Conservation (phyloP, 2,113 vertebrate species). For the Ptilonorhynchus violaceus region DNA sequence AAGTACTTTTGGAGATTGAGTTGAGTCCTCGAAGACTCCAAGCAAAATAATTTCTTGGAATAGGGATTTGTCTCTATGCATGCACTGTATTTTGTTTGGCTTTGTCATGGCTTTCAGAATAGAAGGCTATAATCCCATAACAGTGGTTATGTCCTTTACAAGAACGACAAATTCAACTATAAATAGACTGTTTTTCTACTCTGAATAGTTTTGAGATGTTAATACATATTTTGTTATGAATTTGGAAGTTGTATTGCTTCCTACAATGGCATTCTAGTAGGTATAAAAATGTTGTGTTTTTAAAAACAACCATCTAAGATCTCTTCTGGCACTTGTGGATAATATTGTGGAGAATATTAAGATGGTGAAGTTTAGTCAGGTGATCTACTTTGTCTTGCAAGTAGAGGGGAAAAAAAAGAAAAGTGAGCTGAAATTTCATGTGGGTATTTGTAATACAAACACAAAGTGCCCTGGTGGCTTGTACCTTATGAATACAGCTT, state of each 20-base stretch:
- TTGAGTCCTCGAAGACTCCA: slow-evolving; percentile 48
- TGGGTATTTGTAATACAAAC: background rate
- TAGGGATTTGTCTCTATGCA: slow-evolving; percentile 4
- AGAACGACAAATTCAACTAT: slow-evolving; percentile 53
- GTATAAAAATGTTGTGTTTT: background rate
- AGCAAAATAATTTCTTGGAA: slow-evolving; percentile 65
- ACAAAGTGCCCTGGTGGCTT: background rate
- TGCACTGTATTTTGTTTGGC: slow-evolving; percentile 62
- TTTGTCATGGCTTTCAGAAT: slow-evolving; percentile 32
- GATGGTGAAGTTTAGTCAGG: background rate
- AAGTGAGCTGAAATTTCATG: background rate
- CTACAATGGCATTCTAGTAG: background rate
- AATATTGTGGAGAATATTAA: background rate
- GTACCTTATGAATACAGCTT: background rate
- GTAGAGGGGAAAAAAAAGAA: background rate
- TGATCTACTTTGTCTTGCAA: background rate
- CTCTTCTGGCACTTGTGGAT: background rate
- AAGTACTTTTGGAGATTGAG: background rate
- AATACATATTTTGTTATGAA: background rate
- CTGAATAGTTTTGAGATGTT: slow-evolving; percentile 31
- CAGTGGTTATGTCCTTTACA: slow-evolving; percentile 44
- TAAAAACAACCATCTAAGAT: background rate
- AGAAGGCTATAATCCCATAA: slow-evolving; percentile 25
- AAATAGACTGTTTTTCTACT: slow-evolving; percentile 52
- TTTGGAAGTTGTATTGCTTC: background rate